A percentile compares a stretch with the other conserved stretches of the same genome.
These are phyloP conservation scores for Heteractis magnifica DNA, from an alignment of 92 coral and sea anemone genomes.

Conservation along the genomic window DNA sequence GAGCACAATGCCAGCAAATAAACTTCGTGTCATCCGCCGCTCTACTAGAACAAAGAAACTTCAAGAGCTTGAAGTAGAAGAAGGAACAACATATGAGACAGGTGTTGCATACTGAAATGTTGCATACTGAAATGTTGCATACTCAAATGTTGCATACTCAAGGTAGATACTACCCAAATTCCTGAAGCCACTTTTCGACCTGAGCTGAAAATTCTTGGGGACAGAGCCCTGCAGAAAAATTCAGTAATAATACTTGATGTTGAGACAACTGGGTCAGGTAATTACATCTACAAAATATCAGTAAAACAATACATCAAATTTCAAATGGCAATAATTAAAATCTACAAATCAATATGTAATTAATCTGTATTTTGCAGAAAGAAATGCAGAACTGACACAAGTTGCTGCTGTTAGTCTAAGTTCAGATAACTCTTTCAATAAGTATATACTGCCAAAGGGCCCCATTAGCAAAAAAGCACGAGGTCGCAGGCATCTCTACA, in stretches of 20 bases:
- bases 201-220: not conserved
- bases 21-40: slow-evolving; percentile 2
- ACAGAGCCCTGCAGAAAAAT: not conserved
- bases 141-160: no score
- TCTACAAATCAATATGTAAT: not conserved
- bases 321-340: not conserved
- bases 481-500: not conserved
- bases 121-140: not conserved
- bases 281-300: not conserved
- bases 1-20: slow-evolving; percentile 1
- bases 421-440: not conserved
- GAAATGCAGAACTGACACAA: slow-evolving; percentile 8
- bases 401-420: slow-evolving; percentile 2
- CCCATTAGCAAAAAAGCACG: slow-evolving; percentile 7
- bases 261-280: slow-evolving; percentile 11
- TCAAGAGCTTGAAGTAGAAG: slow-evolving; percentile 15
- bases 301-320: no score
- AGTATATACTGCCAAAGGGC: slow-evolving; percentile 3
- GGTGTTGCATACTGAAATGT: not conserved
- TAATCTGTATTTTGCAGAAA: not conserved
- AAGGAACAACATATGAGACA: slow-evolving; percentile 6
- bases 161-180: not conserved
- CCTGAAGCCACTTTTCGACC: not conserved
- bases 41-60: not conserved
- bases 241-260: slow-evolving; percentile 3